Base-by-base conservation (phyloP, 1,140 invertebrate species). In the Anagrus nilaparvatae region DNA sequence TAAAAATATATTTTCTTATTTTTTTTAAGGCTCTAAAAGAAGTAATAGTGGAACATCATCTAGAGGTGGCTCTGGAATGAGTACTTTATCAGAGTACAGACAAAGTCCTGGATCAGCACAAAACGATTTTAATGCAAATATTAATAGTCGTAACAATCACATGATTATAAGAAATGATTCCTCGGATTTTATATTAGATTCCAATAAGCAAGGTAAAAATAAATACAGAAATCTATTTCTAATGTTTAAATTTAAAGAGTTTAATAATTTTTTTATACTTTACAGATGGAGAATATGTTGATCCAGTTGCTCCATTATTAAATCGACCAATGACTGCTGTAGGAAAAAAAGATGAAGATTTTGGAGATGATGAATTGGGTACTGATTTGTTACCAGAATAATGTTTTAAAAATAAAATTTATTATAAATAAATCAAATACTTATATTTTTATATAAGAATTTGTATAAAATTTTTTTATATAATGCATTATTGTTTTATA, bases 361-460 rank as follows among this genome's bases (percentile, higher is more conserved):
- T 89, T 65, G 82, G 72, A 27, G 79, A 87, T 59, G 83, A 85
- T 61, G 80, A 86, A 62, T 68, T 89, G 14, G 82, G 83, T 6
- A 82, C 87, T 50, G 86, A 88, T 59, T 64, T 91, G 27, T 60
- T 92, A 53, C 87, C 87, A 4, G 80, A 84, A 55, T 86, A 72
- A 59, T n/a, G n/a, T 39, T 36, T 35, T 4, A 19, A 18, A 20
- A 36, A 36, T 36, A n/a, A n/a, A n/a, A n/a, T n/a, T n/a, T n/a
- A n/a, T n/a, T n/a, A n/a, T n/a, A n/a, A n/a, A n/a, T n/a, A n/a
- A n/a, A n/a, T n/a, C n/a, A n/a, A n/a, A n/a, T n/a, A n/a, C n/a
- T 25, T 25, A 25, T 25, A 7, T 25, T 5, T 25, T 25, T 7
- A 25, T 25, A 25, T 25, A 25, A 25, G 12, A n/a, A n/a, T n/a